Evolutionary conservation across 2,113 vertebrate genomes (phyloP), one percentile per base, ranked within the genome.

Genomic region (Pseudorhombus dupliciocellatus): DNA sequence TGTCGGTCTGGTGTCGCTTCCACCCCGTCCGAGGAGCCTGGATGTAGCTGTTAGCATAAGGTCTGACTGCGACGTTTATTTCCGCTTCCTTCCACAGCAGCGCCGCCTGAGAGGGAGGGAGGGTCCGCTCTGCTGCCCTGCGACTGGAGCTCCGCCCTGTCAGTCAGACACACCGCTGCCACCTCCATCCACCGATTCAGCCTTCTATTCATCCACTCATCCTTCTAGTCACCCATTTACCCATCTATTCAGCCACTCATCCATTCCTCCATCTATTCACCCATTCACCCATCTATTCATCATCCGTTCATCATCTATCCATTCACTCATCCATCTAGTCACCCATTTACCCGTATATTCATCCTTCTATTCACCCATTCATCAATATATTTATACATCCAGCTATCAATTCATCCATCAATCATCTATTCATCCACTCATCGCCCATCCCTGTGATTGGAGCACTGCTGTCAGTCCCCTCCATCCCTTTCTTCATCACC

Each of bases 41-140:
- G 65, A 16, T 24, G 75, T 71, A 87, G 85, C 90, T 75, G 18
- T 73, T 86, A 90, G 88, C 88, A 78, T 60, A 65, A 59, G 82
- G 68, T 3, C 81, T 76, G 51, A n/a, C 46, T n/a, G 65, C 81
- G 70, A 79, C 85, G 81, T 66, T 81, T 60, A 85, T 93, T 92
- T 93, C 92, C 92, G 92, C 86, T 93, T 93, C 91, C 92, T 91
- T 73, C 82, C 83, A 55, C 75, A n/a, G 78, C 8, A 18, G 42
- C 42, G 4, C 42, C 15, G 42, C 42, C 42, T 46, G 18, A 9
- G n/a, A 10, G 48, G n/a, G 48, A 21, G 20, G n/a, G 48, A 80
- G 77, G 73, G 66, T 82, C 58, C 42, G 58, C 56, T 5, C 65
- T 25, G 51, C 69, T 70, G 73, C 56, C 40, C 18, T 73, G 71